A percentile compares a stretch with the other conserved stretches of the same genome.
These are phyloP conservation scores for Stictocephala bisonia DNA, from an alignment of 2,888 invertebrate species.

Conservation along the genomic window DNA sequence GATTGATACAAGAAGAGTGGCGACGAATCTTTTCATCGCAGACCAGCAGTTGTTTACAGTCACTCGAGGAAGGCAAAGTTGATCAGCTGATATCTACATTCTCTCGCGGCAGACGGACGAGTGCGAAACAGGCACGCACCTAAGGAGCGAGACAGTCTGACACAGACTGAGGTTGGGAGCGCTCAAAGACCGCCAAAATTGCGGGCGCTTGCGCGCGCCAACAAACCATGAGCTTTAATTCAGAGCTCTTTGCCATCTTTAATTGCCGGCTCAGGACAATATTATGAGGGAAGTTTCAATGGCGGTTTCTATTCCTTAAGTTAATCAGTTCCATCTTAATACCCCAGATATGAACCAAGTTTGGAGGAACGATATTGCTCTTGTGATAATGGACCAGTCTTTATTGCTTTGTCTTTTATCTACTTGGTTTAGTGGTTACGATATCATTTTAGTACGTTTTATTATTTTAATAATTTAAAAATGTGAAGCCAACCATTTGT, in stretches of 20 bases:
- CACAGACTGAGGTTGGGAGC: not conserved
- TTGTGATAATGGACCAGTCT: too few relatives aligned
- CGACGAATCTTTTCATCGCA: slow-evolving; percentile 17
- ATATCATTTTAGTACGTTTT: too few relatives aligned
- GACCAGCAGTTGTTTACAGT: slow-evolving; percentile 36
- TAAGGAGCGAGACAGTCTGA: too few relatives aligned
- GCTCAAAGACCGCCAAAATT: not conserved
- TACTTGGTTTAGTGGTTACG: too few relatives aligned
- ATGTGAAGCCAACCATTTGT: too few relatives aligned
- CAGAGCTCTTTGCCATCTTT: not conserved
- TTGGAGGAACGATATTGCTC: too few relatives aligned
- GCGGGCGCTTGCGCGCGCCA: slow-evolving; percentile 3
- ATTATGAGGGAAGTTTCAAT: slow-evolving; percentile 34
- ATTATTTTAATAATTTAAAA: too few relatives aligned
- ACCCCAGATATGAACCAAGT: slow-evolving; percentile 35
- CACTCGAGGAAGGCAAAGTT: slow-evolving; percentile 12
- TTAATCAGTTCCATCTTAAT: slow-evolving; percentile 28
- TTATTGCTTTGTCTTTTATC: too few relatives aligned
- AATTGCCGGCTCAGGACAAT: slow-evolving; percentile 28
- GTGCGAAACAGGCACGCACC: too few relatives aligned
- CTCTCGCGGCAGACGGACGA: not conserved
- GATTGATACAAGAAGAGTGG: slow-evolving; percentile 19
- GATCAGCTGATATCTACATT: slow-evolving; percentile 1
- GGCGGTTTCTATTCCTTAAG: not conserved
- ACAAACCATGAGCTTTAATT: slow-evolving; percentile 11